Evolutionary conservation across 2,888 invertebrate species (phyloP).

Genomic region (Agrotis exclamationis): DNA sequence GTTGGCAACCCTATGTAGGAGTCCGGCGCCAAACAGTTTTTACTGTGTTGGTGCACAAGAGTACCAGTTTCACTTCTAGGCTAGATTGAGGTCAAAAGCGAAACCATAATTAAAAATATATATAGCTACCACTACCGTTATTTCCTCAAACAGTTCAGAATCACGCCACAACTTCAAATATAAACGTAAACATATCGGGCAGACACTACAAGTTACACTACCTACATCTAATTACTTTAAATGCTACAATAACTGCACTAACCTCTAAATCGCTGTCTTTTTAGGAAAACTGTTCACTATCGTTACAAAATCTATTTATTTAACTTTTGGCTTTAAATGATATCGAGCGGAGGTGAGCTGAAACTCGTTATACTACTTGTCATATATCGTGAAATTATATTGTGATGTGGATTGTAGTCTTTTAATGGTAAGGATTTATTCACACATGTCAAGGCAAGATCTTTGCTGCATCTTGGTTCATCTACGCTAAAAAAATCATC

Average conservation of each 20-base stretch:
- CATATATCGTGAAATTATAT: conserved; percentile 2
- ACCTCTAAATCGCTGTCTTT: conserved; percentile 79
- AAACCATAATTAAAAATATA: too few relatives aligned
- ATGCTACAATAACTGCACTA: conserved; percentile 72
- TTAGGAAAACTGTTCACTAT: conserved; percentile 75
- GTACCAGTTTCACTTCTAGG: too few relatives aligned
- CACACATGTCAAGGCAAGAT: too few relatives aligned
- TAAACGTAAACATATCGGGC: conserved; percentile 63
- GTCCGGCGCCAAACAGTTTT: too few relatives aligned
- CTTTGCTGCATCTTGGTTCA: too few relatives aligned
- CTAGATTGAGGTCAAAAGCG: too few relatives aligned
- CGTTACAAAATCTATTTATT: conserved; percentile 65
- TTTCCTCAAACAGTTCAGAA: conserved; percentile 6
- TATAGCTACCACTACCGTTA: background rate
- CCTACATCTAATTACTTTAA: conserved; percentile 61
- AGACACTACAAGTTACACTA: conserved; percentile 58
- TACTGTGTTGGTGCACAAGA: too few relatives aligned
- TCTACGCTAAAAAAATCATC: too few relatives aligned
- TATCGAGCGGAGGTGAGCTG: conserved; percentile 9
- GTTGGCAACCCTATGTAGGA: too few relatives aligned
- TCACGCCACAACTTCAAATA: conserved; percentile 60
- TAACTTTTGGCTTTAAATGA: conserved; percentile 43
- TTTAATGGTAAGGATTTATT: background rate
- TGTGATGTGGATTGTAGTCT: background rate
- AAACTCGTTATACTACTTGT: conserved; percentile 14